Conservation (phyloP, 2,888 invertebrate genomes). For the Leucozona laternaria region DNA sequence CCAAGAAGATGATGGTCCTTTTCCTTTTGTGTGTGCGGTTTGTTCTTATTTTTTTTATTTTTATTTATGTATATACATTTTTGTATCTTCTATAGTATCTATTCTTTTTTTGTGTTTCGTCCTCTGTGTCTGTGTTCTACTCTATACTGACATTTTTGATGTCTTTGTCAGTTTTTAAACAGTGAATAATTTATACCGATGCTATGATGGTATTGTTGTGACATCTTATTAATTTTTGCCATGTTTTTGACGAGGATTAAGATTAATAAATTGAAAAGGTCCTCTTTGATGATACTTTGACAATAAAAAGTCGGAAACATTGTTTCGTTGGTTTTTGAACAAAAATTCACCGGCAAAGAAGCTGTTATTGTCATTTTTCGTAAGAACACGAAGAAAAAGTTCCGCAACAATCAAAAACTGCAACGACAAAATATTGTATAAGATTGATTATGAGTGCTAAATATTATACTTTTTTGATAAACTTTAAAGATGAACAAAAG, state of each 20-base stretch:
- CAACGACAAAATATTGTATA: too few species aligned
- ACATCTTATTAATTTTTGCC: slow-evolving; percentile 46
- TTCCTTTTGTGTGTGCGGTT: slow-evolving; percentile 18
- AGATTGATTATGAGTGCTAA: too few species aligned
- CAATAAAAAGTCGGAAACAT: background rate
- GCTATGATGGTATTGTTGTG: slow-evolving; percentile 5
- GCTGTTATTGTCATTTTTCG: background rate
- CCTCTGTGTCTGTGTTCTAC: background rate
- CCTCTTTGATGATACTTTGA: background rate
- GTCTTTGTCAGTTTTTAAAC: slow-evolving; percentile 18
- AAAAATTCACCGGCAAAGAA: background rate
- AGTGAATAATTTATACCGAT: slow-evolving; percentile 37
- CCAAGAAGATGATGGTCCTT: slow-evolving; percentile 38
- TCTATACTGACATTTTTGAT: slow-evolving; percentile 23
- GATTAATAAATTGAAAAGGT: slow-evolving; percentile 38
- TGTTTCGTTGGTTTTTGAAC: background rate
- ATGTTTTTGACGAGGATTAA: slow-evolving; percentile 28
- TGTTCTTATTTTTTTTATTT: background rate
- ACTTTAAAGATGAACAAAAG: too few species aligned
- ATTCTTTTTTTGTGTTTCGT: background rate
- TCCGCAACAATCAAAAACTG: background rate
- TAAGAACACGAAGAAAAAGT: background rate
- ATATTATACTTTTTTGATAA: too few species aligned
- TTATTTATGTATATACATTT: slow-evolving; percentile 14
- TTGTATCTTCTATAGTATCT: slow-evolving; percentile 13